Conservation (phyloP, 37 sponge, comb jelly and placozoan species). For the Trichoplax adhaerens region DNA sequence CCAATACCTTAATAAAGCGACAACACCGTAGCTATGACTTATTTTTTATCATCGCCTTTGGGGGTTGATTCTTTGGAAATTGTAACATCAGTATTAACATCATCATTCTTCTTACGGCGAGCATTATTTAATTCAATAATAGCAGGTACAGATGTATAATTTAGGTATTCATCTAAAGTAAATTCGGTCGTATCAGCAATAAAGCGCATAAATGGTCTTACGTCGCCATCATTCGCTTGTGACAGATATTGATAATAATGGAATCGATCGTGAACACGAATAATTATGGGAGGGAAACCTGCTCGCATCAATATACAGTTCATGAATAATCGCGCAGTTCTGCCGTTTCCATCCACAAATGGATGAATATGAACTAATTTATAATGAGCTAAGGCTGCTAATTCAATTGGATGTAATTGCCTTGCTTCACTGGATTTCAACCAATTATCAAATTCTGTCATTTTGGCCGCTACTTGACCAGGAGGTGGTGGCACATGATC, state of each 20-base stretch:
- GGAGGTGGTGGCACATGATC: conserved; percentile 23
- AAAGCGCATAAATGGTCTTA: conserved; percentile 26
- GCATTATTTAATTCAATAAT: not conserved
- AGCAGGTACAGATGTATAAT: not conserved
- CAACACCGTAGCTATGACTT: no score
- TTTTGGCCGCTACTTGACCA: conserved; percentile 18
- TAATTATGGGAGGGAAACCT: conserved; percentile 29
- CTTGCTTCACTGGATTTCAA: conserved; percentile 20
- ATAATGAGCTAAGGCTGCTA: conserved; percentile 28
- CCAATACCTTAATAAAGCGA: no score
- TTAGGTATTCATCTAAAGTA: conserved; percentile 23
- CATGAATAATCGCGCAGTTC: conserved; percentile 23
- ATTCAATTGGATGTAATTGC: conserved; percentile 21
- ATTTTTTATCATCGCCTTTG: no score
- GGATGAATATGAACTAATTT: conserved; percentile 31
- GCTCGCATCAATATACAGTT: conserved; percentile 21
- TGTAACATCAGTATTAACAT: no score
- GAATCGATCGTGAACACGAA: conserved; percentile 19
- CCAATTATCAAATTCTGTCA: conserved; percentile 20
- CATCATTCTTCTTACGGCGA: no score
- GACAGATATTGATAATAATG: conserved; percentile 19
- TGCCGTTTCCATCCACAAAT: conserved; percentile 34
- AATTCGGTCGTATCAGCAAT: conserved; percentile 18
- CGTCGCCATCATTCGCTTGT: conserved; percentile 22
- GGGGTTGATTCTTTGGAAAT: no score